Percentiles rank a stretch among this genome's conserved stretches.
Evolutionary conservation across 2,888 invertebrate genomes (phyloP).

Genomic region (Hoplodrina ambigua): DNA sequence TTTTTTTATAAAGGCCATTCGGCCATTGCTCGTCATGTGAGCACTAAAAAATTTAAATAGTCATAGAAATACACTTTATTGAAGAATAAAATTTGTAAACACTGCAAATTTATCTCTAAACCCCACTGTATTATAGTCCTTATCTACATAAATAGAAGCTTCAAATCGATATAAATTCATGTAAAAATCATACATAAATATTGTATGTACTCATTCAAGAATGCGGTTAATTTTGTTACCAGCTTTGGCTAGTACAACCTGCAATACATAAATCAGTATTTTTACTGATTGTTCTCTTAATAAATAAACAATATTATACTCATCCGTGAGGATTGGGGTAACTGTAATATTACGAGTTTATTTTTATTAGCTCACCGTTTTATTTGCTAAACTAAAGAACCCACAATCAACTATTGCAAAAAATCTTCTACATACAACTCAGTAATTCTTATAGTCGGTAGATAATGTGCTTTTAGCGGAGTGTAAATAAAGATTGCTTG

Average conservation of each 20-base stretch:
- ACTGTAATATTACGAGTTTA: conserved; percentile 25
- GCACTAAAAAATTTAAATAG: too few species aligned
- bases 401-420: neutral
- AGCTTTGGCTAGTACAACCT: neutral
- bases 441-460: too few species aligned
- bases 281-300: conserved; percentile 23
- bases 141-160: neutral
- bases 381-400: conserved; percentile 3
- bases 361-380: conserved; percentile 7
- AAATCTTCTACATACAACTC: too few species aligned
- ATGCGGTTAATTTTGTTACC: neutral
- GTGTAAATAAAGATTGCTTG: too few species aligned
- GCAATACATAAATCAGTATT: conserved; percentile 23
- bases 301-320: conserved; percentile 39
- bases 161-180: neutral
- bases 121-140: too few species aligned
- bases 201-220: neutral
- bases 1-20: too few species aligned
- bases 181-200: neutral
- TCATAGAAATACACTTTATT: too few species aligned
- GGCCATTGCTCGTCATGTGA: too few species aligned
- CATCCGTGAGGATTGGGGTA: neutral
- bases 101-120: neutral
- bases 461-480: too few species aligned
- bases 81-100: neutral